phyloP scores from a whole-genome alignment of 2,797 vertebrate species.

The Pogonophryne albipinna region DNA sequence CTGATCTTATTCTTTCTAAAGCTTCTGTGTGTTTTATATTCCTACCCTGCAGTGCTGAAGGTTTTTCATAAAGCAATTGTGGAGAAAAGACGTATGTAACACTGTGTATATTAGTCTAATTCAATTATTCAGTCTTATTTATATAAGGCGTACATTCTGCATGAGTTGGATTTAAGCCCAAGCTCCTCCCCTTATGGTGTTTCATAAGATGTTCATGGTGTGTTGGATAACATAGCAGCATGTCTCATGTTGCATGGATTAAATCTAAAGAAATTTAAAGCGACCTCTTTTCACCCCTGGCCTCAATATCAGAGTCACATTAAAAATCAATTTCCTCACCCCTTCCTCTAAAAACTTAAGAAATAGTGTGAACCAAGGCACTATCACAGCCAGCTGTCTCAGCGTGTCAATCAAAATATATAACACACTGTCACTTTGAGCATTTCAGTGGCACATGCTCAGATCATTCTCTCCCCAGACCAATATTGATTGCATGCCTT shows the following conservation, averaged over 20 bases:
- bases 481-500: slow-evolving; percentile 68
- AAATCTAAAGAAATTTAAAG: slow-evolving; percentile 23
- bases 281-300: slow-evolving; percentile 6
- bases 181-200: slow-evolving; percentile 20
- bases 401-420: background rate
- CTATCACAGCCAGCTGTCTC: background rate
- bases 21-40: background rate
- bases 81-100: too few species aligned
- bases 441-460: background rate
- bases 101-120: background rate
- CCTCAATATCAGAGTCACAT: slow-evolving; percentile 21
- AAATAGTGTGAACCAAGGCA: background rate
- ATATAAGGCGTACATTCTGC: background rate
- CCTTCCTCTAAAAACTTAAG: background rate
- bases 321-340: slow-evolving; percentile 1
- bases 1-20: background rate
- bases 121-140: background rate
- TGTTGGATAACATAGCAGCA: slow-evolving; percentile 52
- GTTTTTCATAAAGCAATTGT: background rate
- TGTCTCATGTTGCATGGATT: slow-evolving; percentile 46
- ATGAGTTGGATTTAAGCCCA: background rate
- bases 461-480: slow-evolving; percentile 22
- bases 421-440: background rate
- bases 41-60: background rate
- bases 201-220: slow-evolving; percentile 48